Base-by-base conservation (phyloP, 2,888 invertebrate genomes). In the Cancer borealis region DNA sequence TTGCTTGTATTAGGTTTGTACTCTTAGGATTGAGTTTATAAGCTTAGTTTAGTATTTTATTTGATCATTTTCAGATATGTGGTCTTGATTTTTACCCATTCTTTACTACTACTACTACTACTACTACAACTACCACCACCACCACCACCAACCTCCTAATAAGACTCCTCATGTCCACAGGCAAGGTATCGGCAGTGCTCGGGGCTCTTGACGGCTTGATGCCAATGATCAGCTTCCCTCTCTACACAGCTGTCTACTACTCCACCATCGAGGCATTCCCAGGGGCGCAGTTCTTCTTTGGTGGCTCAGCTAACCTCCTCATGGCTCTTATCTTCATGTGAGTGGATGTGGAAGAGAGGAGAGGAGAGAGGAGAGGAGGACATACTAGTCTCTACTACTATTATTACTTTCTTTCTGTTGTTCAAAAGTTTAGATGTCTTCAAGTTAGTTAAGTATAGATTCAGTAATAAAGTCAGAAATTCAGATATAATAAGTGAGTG, bases 261-360 rank as follows among this genome's bases (percentile, higher is more conserved):
- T 93, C 95, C 46, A 93, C 95, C 30, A 93, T 95, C 79, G 87
- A 93, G 17, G 73, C 93, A 26, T 95, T 94, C 92, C 95, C 95
- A 0, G 95, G 95, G n/a, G 95, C 95, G 0, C 95, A 95, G 94
- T 95, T 95, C 92, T 95, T 95, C 95, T 95, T 95, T 54, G 95
- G 95, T 6, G 92, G 93, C 1, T 88, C 93, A 2, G 84, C 91
- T 21, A 95, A 95, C 92, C 8, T 92, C 45, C 54, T 95, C 60
- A 95, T 95, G 95, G 95, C 94, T 12, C 49, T 95, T 26, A 88
- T 94, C 30, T 95, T 95, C 47, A 84, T 95, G 95, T 95, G 88
- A 95, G 95, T 73, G 73, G 73, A 1, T 39, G 39, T 39, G 2
- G 39, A 39, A 39, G 39, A 39, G 39, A 39, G 39, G 39, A 39